phyloP scores from a whole-genome alignment of 2,113 vertebrate genomes.

The Progne subis region DNA sequence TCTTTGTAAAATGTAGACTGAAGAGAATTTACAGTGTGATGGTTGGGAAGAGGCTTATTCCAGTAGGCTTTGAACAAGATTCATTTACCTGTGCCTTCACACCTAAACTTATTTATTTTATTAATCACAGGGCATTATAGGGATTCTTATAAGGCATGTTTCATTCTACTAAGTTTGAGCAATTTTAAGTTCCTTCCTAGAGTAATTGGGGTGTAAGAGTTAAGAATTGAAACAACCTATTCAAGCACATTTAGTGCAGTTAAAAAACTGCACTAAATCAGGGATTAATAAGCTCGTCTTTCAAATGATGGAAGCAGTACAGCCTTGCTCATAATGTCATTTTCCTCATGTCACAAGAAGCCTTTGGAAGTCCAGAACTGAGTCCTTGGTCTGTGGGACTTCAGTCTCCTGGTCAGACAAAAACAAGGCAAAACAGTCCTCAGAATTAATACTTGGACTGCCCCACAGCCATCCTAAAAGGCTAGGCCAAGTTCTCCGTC shows the following conservation, averaged over 20 bases:
- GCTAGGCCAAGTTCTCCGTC: not conserved
- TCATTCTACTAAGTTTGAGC: not conserved
- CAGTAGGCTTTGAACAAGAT: not conserved
- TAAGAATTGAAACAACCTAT: not conserved
- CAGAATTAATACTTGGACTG: not conserved
- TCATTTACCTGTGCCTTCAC: not conserved
- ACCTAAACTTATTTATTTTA: not conserved
- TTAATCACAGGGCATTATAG: not conserved
- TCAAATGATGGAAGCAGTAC: not conserved
- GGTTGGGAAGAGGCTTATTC: not conserved
- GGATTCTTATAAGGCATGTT: not conserved
- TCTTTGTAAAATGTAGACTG: not conserved
- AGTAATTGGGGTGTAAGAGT: not conserved
- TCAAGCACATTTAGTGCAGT: not conserved
- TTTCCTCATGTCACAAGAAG: not conserved
- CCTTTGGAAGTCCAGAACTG: not conserved
- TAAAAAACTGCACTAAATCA: not conserved
- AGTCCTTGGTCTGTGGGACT: not conserved
- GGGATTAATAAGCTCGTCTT: not conserved
- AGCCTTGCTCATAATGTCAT: not conserved
- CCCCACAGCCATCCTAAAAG: not conserved
- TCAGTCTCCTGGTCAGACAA: not conserved
- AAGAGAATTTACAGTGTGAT: not conserved
- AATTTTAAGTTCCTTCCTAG: not conserved
- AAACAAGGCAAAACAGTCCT: not conserved